phyloP scores from a whole-genome alignment of 37 sponge, comb jelly and placozoan genomes.

The Cladorhizidae sp. region DNA sequence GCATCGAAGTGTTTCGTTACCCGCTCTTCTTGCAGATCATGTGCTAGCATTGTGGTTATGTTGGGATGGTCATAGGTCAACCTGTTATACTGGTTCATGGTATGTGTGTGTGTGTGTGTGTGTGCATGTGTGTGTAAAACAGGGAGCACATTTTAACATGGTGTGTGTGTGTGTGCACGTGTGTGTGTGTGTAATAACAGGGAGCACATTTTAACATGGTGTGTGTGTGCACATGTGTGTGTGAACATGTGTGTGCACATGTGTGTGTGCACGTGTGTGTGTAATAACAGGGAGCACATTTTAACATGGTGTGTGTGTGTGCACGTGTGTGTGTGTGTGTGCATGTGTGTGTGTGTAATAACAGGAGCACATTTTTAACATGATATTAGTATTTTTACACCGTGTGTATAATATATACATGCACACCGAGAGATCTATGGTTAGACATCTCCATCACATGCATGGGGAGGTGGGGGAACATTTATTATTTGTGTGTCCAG shows the following conservation, averaged over 20 bases:
- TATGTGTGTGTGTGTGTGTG: conserved; percentile 3
- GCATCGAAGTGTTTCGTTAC: conserved; percentile 2
- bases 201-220: neutral
- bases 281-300: too few species aligned
- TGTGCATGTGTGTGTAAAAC: conserved; percentile 4
- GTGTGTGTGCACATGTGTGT: conserved; percentile 1
- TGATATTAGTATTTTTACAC: too few species aligned
- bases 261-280: too few species aligned
- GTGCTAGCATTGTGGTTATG: conserved; percentile 43
- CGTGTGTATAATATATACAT: too few species aligned
- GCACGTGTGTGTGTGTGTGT: too few species aligned
- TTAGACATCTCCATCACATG: too few species aligned
- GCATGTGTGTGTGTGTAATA: too few species aligned
- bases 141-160: neutral
- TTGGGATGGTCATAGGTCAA: conserved; percentile 59
- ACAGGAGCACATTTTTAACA: too few species aligned
- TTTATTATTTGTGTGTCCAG: too few species aligned
- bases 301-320: too few species aligned
- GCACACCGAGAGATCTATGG: too few species aligned
- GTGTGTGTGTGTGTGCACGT: neutral
- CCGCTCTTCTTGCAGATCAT: neutral
- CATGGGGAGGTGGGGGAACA: too few species aligned
- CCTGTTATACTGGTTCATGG: conserved; percentile 43
- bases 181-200: conserved; percentile 23
- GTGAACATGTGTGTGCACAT: neutral